A percentile compares a stretch with the other conserved stretches of the same genome.
phyloP scores from a whole-genome alignment of 2,888 invertebrate genomes.

The Leucoma salicis region DNA sequence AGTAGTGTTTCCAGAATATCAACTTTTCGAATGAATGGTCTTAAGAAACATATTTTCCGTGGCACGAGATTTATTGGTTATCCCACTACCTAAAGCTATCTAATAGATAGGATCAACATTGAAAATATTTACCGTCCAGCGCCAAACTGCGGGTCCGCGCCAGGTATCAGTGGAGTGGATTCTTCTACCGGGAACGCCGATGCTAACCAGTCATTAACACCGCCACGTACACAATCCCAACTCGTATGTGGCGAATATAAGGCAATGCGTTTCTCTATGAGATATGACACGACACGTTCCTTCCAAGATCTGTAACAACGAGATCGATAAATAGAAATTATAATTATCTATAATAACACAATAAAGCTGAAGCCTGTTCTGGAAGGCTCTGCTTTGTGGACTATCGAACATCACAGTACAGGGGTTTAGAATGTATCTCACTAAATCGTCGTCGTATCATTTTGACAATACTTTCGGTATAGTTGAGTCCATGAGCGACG shows the following conservation, averaged over 20 bases:
- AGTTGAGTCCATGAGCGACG: no score
- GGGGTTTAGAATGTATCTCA: no score
- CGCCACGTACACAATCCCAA: conserved; percentile 91
- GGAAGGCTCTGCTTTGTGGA: no score
- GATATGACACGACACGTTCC: conserved; percentile 89
- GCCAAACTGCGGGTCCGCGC: conserved; percentile 66
- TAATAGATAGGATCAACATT: no score
- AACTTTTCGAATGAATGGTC: no score
- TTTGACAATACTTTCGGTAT: no score
- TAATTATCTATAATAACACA: not conserved
- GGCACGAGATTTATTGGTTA: no score
- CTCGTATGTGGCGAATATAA: conserved; percentile 97
- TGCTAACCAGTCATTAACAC: conserved; percentile 97
- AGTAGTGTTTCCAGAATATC: no score
- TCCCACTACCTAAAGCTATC: no score
- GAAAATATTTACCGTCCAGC: conserved; percentile 76
- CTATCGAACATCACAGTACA: no score
- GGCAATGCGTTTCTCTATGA: conserved; percentile 92
- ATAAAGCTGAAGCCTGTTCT: not conserved
- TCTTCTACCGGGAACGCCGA: conserved; percentile 80
- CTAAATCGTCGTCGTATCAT: no score
- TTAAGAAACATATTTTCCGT: no score
- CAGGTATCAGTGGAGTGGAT: conserved; percentile 62
- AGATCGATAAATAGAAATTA: not conserved
- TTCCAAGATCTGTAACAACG: conserved; percentile 87